phyloP scores from a whole-genome alignment of 2,888 invertebrate species.

The Apeira syringaria region DNA sequence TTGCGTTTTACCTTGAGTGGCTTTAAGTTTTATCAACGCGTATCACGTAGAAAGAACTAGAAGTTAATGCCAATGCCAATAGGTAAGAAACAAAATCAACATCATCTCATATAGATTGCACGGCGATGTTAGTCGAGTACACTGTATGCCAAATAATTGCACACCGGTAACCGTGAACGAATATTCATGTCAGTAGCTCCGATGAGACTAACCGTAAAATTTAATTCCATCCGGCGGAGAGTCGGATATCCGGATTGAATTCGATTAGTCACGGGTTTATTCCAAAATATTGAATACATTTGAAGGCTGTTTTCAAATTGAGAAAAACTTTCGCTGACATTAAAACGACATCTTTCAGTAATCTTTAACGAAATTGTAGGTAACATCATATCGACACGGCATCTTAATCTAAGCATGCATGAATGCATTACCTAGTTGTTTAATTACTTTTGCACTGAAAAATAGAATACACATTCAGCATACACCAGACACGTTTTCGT shows the following conservation, averaged over 20 bases:
- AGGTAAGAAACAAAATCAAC: conserved; percentile 9
- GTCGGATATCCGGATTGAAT: conserved; percentile 7
- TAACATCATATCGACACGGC: too few species aligned
- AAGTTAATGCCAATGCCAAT: too few species aligned
- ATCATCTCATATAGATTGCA: conserved; percentile 21
- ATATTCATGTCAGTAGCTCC: conserved; percentile 22
- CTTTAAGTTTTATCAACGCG: too few species aligned
- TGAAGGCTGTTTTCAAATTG: background rate
- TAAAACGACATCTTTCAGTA: too few species aligned
- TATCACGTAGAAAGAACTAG: too few species aligned
- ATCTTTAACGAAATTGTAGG: too few species aligned
- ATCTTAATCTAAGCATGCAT: too few species aligned
- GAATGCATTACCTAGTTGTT: too few species aligned
- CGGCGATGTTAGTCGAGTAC: conserved; percentile 28
- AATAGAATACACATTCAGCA: background rate
- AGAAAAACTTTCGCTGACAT: background rate
- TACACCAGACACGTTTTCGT: background rate
- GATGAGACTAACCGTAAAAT: conserved; percentile 21
- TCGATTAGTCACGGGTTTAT: background rate
- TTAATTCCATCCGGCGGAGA: conserved; percentile 16
- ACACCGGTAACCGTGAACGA: conserved; percentile 22
- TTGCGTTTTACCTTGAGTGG: too few species aligned
- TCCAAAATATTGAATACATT: background rate
- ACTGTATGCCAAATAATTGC: conserved; percentile 41
- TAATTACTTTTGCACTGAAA: too few species aligned